Evolutionary conservation across 2,113 vertebrate genomes (phyloP).

Genomic region (Raphicerus campestris): DNA sequence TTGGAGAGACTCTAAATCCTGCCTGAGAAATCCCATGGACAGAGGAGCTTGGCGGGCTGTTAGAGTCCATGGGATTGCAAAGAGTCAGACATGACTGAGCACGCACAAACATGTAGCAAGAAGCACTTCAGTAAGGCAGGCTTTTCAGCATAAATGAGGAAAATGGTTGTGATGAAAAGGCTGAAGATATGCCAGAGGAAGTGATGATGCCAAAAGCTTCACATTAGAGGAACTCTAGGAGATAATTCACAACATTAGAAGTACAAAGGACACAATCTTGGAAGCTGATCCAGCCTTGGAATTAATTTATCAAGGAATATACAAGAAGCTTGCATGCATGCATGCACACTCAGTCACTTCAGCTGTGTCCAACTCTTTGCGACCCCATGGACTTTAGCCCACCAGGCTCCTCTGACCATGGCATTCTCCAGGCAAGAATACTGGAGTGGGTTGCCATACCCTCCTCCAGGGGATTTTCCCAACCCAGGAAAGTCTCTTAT

Average conservation of each 20-base stretch:
- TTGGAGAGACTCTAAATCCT: neutral
- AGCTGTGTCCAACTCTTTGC: neutral
- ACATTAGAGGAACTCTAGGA: neutral
- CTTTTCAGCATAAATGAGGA: neutral
- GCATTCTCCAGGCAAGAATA: neutral
- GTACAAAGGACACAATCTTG: neutral
- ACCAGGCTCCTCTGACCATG: neutral
- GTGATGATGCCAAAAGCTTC: neutral
- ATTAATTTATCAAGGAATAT: neutral
- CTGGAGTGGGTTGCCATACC: neutral
- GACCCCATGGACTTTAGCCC: neutral
- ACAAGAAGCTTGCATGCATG: neutral
- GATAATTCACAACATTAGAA: neutral
- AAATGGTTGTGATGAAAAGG: neutral
- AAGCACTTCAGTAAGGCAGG: neutral
- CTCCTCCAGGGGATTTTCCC: neutral
- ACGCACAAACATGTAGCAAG: neutral
- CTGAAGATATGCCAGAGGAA: neutral
- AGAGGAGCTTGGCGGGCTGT: neutral
- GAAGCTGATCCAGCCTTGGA: neutral
- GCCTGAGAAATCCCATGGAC: neutral
- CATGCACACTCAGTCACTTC: neutral
- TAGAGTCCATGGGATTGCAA: neutral
- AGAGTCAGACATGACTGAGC: neutral
- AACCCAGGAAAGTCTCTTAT: neutral